These are phyloP conservation scores for Naja naja DNA, from an alignment of 2,113 vertebrate species.

Conservation along the genomic window DNA sequence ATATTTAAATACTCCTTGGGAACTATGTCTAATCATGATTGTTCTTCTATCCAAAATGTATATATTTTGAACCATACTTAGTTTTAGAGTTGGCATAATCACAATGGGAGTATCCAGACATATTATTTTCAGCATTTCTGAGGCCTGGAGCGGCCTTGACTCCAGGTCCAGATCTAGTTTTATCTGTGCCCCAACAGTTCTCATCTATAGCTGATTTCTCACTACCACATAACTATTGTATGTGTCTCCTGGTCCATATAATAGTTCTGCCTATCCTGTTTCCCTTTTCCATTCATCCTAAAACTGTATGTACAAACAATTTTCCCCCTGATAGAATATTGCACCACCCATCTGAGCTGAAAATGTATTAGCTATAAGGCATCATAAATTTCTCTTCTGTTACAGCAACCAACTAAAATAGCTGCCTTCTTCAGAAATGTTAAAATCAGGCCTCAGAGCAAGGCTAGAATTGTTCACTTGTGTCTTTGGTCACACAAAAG, in stretches of 20 bases:
- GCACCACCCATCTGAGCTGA: not conserved
- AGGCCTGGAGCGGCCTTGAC: not conserved
- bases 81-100: not conserved
- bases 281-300: not conserved
- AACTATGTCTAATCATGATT: not conserved
- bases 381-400: not conserved
- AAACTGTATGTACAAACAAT: not conserved
- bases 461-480: not conserved
- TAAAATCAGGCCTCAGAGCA: not conserved
- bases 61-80: not conserved
- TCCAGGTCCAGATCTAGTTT: not conserved
- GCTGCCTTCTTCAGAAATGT: not conserved
- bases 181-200: not conserved
- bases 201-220: not conserved
- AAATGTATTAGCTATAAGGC: not conserved
- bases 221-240: not conserved
- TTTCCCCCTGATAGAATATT: not conserved
- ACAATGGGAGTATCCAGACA: not conserved
- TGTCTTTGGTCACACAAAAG: not conserved
- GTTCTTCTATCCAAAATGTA: not conserved
- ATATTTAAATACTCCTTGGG: not conserved
- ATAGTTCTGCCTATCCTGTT: not conserved
- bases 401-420: not conserved
- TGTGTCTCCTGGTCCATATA: not conserved
- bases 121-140: not conserved